Evolutionary conservation across 2,797 vertebrate genomes (phyloP).

Genomic region (Eupleurogrammus muticus): DNA sequence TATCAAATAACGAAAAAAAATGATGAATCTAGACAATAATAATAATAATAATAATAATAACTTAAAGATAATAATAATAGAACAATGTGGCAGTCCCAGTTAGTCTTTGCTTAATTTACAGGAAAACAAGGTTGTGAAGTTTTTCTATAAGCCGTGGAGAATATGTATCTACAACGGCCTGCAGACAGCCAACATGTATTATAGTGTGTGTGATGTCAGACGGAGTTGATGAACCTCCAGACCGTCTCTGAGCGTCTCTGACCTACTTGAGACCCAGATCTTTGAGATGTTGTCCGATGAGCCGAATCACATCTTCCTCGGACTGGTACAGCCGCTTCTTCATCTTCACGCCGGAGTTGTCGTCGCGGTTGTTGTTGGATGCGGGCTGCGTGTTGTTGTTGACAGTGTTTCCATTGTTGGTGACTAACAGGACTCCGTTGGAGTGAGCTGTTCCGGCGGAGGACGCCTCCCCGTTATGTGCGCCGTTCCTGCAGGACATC

Average conservation of each 20-base stretch:
- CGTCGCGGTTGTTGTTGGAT: slow-evolving; percentile 63
- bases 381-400: slow-evolving; percentile 71
- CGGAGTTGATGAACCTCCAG: too few species aligned
- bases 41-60: too few species aligned
- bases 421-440: slow-evolving; percentile 75
- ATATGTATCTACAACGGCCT: background rate
- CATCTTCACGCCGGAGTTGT: slow-evolving; percentile 87
- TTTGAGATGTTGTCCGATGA: slow-evolving; percentile 96
- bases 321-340: slow-evolving; percentile 93
- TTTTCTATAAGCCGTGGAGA: too few species aligned
- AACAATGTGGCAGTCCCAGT: too few species aligned
- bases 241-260: background rate
- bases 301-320: slow-evolving; percentile 95
- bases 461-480: slow-evolving; percentile 89
- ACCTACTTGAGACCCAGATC: slow-evolving; percentile 97
- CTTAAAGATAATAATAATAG: too few species aligned
- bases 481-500: slow-evolving; percentile 75
- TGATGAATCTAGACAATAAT: too few species aligned
- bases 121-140: too few species aligned
- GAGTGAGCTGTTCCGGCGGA: slow-evolving; percentile 76
- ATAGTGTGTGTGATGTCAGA: too few species aligned
- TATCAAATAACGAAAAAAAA: too few species aligned
- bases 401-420: slow-evolving; percentile 80
- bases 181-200: background rate
- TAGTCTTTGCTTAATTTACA: too few species aligned